Evolutionary conservation across 2,113 vertebrate species (phyloP).

Genomic region (Sorex fumeus): DNA sequence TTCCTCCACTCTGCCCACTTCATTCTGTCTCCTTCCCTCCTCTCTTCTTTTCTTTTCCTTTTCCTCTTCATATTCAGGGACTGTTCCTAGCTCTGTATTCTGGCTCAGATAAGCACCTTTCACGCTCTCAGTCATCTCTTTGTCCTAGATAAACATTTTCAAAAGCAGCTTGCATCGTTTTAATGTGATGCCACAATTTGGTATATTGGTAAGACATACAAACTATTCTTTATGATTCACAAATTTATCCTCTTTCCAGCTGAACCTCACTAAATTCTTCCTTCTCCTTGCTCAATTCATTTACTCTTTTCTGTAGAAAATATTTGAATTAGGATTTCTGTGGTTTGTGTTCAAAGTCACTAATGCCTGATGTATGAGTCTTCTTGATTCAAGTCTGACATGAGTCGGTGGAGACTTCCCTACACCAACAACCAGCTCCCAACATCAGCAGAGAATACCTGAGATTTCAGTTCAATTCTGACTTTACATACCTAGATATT

Average conservation of each 20-base stretch:
- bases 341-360: not conserved
- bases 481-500: not conserved
- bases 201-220: conserved; percentile 17
- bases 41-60: too few relatives aligned
- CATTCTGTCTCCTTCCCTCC: too few relatives aligned
- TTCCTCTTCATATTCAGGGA: too few relatives aligned
- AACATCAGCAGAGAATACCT: not conserved
- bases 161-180: conserved; percentile 3
- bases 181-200: conserved; percentile 20
- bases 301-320: not conserved
- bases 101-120: too few relatives aligned
- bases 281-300: not conserved
- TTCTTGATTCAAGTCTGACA: not conserved
- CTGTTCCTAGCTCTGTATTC: too few relatives aligned
- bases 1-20: too few relatives aligned
- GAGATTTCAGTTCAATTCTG: not conserved
- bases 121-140: too few relatives aligned
- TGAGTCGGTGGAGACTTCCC: not conserved
- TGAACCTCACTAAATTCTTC: not conserved
- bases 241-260: not conserved
- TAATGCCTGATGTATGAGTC: not conserved
- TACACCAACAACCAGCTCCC: not conserved
- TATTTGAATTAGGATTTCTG: too few relatives aligned
- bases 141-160: not conserved
- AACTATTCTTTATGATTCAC: not conserved